Conservation (phyloP, 2,113 vertebrate species). For the Callipepla squamata region DNA sequence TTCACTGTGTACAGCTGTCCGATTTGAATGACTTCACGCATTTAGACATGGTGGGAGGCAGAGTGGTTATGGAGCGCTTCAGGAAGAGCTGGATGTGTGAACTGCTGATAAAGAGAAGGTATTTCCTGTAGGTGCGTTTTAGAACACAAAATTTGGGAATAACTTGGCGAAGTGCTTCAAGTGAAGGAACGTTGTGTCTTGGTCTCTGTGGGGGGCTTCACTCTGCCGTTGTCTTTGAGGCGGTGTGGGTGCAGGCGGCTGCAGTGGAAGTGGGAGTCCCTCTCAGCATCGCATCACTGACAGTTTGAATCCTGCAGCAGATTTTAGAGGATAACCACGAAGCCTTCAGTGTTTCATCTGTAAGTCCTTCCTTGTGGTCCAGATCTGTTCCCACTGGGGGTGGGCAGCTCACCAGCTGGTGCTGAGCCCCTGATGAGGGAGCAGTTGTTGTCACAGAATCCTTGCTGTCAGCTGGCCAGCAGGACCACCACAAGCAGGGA, state of each 20-base stretch:
- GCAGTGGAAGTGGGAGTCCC: neutral
- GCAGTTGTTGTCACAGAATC: neutral
- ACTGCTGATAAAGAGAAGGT: neutral
- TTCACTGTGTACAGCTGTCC: neutral
- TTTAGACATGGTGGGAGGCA: neutral
- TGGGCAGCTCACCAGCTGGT: neutral
- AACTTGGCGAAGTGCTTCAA: neutral
- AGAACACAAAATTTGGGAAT: neutral
- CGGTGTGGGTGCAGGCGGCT: neutral
- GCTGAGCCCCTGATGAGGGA: neutral
- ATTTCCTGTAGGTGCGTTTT: neutral
- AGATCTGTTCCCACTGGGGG: neutral
- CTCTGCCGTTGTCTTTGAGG: fast-evolving
- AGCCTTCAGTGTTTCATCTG: no score
- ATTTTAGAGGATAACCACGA: neutral
- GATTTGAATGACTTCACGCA: constrained; percentile 14
- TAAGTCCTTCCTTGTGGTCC: neutral
- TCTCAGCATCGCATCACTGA: neutral
- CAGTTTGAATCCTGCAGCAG: neutral
- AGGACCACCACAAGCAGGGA: neutral
- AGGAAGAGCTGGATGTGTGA: neutral
- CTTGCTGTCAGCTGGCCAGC: fast-evolving
- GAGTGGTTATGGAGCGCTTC: neutral
- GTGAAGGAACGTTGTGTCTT: neutral
- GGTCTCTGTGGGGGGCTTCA: neutral